Conservation (phyloP, 2,888 invertebrate species). For the Lydus trimaculatus region DNA sequence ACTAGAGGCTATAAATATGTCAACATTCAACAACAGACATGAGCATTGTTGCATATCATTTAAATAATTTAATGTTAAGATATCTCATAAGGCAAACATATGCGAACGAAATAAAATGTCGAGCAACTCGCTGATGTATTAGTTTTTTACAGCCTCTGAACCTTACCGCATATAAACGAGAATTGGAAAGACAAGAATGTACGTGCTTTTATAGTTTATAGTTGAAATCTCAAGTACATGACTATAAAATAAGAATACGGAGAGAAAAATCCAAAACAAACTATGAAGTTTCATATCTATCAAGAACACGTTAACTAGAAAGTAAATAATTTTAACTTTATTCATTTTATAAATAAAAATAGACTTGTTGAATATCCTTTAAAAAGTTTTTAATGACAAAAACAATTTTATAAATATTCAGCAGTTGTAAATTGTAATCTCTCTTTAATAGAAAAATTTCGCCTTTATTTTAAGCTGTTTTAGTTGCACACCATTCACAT, state of each 20-base stretch:
- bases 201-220: conserved; percentile 29
- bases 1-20: not conserved
- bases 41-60: conserved; percentile 32
- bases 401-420: not conserved
- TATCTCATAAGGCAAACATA: conserved; percentile 17
- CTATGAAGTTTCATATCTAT: not conserved
- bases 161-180: conserved; percentile 19
- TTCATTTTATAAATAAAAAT: not conserved
- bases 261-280: not conserved
- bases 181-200: conserved; percentile 21
- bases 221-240: conserved; percentile 13
- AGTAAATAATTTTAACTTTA: not conserved
- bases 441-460: not conserved
- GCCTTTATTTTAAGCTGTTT: not conserved
- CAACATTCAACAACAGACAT: not conserved
- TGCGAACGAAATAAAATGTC: conserved; percentile 34
- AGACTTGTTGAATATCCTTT: not conserved
- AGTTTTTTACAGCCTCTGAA: conserved; percentile 33
- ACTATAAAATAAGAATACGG: not conserved
- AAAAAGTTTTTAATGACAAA: not conserved
- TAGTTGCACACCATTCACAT: not conserved
- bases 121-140: conserved; percentile 35
- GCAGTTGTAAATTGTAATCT: not conserved
- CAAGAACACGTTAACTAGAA: not conserved
- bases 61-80: conserved; percentile 37